Conservation (phyloP, 2,797 vertebrate species). For the Cyclura pinguis region DNA sequence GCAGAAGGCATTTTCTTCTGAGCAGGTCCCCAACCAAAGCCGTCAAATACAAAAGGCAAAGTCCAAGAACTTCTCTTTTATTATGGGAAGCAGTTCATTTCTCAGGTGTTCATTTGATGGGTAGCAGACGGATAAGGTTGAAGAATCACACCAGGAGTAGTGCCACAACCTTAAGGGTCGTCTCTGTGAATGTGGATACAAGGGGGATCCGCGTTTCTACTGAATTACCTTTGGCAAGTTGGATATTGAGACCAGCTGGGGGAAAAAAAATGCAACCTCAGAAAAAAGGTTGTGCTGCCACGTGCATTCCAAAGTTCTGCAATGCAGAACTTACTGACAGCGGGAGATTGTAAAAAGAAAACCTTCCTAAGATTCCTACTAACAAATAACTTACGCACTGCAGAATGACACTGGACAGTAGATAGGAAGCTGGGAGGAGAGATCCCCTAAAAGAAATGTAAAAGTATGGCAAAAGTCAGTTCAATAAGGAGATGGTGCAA, state of each 20-base stretch:
- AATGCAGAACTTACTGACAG: conserved; percentile 28
- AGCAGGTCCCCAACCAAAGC: neutral
- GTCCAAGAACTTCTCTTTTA: neutral
- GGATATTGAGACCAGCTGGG: neutral
- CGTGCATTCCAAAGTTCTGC: neutral
- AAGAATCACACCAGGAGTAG: neutral
- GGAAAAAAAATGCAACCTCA: neutral
- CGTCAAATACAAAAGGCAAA: neutral
- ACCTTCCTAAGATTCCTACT: neutral
- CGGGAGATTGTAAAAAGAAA: neutral
- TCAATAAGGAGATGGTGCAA: neutral
- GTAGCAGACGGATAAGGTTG: neutral
- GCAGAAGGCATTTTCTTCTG: conserved; percentile 1
- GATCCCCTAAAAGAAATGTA: neutral
- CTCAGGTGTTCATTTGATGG: neutral
- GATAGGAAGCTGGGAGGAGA: neutral
- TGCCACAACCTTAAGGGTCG: too few species aligned
- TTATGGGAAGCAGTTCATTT: neutral
- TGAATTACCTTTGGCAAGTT: neutral
- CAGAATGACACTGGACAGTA: neutral
- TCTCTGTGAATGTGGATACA: neutral
- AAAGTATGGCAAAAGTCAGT: neutral
- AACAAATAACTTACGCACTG: neutral
- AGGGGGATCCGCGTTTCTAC: neutral
- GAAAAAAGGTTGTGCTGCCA: neutral